Evolutionary conservation across 1,140 invertebrate species (phyloP).

Genomic region (Drosophila auraria): DNA sequence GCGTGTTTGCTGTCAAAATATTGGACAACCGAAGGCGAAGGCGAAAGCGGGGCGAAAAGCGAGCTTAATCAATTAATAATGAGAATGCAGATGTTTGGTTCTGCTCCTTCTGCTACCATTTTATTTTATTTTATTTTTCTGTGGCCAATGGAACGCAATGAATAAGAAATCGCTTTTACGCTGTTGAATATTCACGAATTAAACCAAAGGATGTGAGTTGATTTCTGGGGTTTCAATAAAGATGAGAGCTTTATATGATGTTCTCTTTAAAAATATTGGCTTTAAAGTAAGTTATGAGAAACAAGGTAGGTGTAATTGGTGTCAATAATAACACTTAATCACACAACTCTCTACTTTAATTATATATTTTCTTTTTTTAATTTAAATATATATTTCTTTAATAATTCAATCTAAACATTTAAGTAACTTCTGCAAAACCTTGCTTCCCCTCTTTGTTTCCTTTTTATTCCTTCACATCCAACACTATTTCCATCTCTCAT

Average conservation of each 20-base stretch:
- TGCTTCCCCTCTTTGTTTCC: not conserved
- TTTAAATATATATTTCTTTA: not conserved
- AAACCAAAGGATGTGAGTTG: not conserved
- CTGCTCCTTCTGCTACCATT: conserved; percentile 21
- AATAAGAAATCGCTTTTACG: conserved; percentile 44
- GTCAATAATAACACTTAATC: too few species aligned
- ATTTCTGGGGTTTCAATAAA: not conserved
- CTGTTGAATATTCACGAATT: conserved; percentile 33
- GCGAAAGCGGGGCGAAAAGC: not conserved
- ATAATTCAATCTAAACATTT: not conserved
- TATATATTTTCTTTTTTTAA: not conserved
- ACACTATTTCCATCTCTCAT: conserved; percentile 7
- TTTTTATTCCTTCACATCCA: conserved; percentile 4
- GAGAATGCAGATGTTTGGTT: conserved; percentile 49
- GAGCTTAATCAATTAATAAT: conserved; percentile 75
- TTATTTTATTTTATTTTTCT: conserved; percentile 15
- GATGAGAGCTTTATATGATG: too few species aligned
- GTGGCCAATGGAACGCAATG: conserved; percentile 53
- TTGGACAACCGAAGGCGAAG: conserved; percentile 10
- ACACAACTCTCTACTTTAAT: not conserved
- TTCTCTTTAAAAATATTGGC: too few species aligned
- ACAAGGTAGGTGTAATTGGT: too few species aligned
- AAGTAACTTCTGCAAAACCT: too few species aligned
- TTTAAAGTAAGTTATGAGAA: too few species aligned
- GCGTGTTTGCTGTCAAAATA: conserved; percentile 78